Evolutionary conservation across 2,888 invertebrate species (phyloP).

Genomic region (Drosophila lutescens): DNA sequence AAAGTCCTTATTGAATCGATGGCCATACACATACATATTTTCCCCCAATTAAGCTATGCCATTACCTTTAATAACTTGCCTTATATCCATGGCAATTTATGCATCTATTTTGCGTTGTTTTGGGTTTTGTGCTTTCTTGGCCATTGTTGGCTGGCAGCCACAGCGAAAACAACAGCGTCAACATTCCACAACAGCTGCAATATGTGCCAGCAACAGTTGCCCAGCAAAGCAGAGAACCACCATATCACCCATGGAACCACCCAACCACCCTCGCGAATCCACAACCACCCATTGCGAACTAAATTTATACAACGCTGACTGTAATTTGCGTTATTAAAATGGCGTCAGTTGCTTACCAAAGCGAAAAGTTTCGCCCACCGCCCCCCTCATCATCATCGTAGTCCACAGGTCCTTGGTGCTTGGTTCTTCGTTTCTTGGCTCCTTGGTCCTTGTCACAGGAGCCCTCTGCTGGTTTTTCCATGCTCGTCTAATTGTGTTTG

Average conservation of each 20-base stretch:
- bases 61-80: conserved; percentile 25
- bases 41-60: conserved; percentile 17
- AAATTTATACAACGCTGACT: conserved; percentile 64
- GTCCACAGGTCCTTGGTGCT: conserved; percentile 12
- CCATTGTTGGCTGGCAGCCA: conserved; percentile 28
- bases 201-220: conserved; percentile 73
- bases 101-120: conserved; percentile 29
- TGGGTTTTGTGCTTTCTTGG: conserved; percentile 12
- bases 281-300: conserved; percentile 42
- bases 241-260: not conserved
- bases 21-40: not conserved
- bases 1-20: conserved; percentile 3
- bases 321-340: conserved; percentile 77
- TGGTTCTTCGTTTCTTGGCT: conserved; percentile 2
- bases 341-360: conserved; percentile 73
- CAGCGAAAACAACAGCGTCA: conserved; percentile 43
- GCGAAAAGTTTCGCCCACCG: conserved; percentile 50
- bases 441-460: conserved; percentile 18
- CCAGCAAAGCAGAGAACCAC: conserved; percentile 5
- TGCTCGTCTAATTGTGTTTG: conserved; percentile 55
- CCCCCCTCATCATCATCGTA: conserved; percentile 11
- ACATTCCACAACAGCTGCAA: conserved; percentile 51
- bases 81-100: conserved; percentile 29
- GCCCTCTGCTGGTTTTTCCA: conserved; percentile 24
- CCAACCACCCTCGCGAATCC: not conserved